Evolutionary conservation across 2,797 vertebrate species (phyloP), one percentile per base, ranked within the genome.

Genomic region (Chloroceryle amazona): DNA sequence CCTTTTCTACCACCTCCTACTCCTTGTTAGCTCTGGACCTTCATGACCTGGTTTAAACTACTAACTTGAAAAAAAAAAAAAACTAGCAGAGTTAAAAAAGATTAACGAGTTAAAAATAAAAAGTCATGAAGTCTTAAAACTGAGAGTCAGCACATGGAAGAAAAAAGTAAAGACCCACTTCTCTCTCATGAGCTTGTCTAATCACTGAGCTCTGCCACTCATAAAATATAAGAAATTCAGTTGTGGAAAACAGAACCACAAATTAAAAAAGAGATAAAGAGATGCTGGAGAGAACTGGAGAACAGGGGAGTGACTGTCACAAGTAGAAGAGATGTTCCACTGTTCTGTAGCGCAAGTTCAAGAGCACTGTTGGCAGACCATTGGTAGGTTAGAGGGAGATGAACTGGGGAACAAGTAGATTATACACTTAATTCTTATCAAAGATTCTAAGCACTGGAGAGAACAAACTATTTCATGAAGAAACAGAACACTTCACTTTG

Each of bases 391-490:
- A 35, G 12, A 85, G 16, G 31, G 55, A 88, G 60, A 91, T 44
- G 72, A 89, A 92, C 10, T 47, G 42, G 51, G 72, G 66, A 93
- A 80, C 25, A 6, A 78, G 89, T 46, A 84, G 47, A 90, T 70
- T 87, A 85, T n/a, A 57, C 33, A 94, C 60, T 92, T 55, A 75
- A 66, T 70, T 81, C 81, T 84, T 97, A 93, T 76, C 61, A 93
- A 81, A 93, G 82, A 93, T 92, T 86, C 86, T 47, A 88, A 89
- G 79, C 3, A 0, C 65, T 79, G 46, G 23, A 90, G 41, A 88
- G 90, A 94, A 89, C 57, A 81, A 94, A 80, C 42, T 82, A 94
- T 86, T 83, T 90, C 78, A 94, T 33, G 57, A 94, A 96, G 87
- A 84, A 93, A 90, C 67, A 84, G 81, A 88, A 63, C 86, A 89